Base-by-base conservation (phyloP, 2,113 vertebrate species). In the Electrona antarctica region DNA sequence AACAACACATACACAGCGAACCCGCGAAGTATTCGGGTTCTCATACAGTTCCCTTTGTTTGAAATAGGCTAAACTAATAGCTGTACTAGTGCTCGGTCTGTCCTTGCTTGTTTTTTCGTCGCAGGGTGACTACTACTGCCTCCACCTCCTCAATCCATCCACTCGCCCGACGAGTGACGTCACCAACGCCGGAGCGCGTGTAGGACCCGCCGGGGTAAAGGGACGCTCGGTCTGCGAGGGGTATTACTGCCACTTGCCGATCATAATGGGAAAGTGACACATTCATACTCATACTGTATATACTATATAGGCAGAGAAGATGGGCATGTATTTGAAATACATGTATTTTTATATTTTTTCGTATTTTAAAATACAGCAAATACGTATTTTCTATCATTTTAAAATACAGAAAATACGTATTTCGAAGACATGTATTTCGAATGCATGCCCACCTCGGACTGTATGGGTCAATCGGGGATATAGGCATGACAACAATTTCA, bases 91-190 rank as follows among this genome's bases (percentile, higher is more conserved):
- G 52, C 48, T 52, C 70, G 54, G 76, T 60, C 74, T 76, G 52
- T 55, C 46, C 73, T 83, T 72, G 73, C 77, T 78, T 88, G 83
- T 87, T 88, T 82, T 84, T 82, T 85, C 79, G 86, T 91, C 84
- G 87, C 81, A 82, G 79, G 67, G 33, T 41, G 33, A 41, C 86
- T 83, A 51, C 21, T 21, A 55, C 84, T 81, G 85, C 77, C 83
- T 82, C 84, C 78, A 73, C 81, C 79, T 83, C 88, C 67, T 59
- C 77, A 21, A 54, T 59, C 71, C 48, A 71, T 60, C 58, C 45
- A 64, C 74, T 75, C 77, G 81, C 76, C 54, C 62, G n/a, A 33
- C 62, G 66, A 57, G 73, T 92, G 91, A 93, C 90, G 90, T 93
- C 91, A 92, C 81, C 64, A 51, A 72, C 64, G 62, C 83, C 75